These are phyloP conservation scores for Raillietiella orientalis DNA, from an alignment of 2,888 invertebrate genomes.

Conservation along the genomic window DNA sequence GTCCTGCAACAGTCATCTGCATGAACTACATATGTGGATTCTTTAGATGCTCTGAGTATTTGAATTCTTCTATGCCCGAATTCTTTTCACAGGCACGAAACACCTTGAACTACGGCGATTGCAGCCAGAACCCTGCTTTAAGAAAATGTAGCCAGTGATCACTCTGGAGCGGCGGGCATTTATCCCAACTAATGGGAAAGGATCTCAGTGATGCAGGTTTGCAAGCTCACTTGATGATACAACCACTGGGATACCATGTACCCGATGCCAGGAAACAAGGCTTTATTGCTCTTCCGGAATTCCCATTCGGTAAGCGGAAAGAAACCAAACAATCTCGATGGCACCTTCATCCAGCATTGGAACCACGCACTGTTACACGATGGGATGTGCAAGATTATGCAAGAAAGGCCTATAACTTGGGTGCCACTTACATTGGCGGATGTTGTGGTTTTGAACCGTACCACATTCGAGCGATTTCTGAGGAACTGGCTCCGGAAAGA, in stretches of 20 bases:
- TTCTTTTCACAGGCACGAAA: too few species aligned
- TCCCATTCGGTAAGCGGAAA: constrained; percentile 12
- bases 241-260: constrained; percentile 11
- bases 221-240: constrained; percentile 11
- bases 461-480: constrained; percentile 13
- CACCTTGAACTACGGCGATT: too few species aligned
- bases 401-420: constrained; percentile 12
- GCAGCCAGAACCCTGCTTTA: too few species aligned
- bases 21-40: too few species aligned
- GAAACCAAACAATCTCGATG: too few species aligned
- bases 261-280: constrained; percentile 13
- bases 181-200: constrained; percentile 13
- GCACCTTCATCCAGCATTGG: constrained; percentile 10
- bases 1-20: too few species aligned
- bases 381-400: constrained; percentile 14
- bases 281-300: constrained; percentile 15
- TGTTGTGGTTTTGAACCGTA: constrained; percentile 15
- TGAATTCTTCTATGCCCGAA: too few species aligned
- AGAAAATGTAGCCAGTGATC: too few species aligned
- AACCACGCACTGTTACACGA: constrained; percentile 12
- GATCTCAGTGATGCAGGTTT: constrained; percentile 11
- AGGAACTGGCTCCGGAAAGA: constrained; percentile 12
- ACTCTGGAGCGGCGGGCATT: too few species aligned
- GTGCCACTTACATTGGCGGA: constrained; percentile 14
- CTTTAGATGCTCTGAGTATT: too few species aligned